A percentile compares a stretch with the other conserved stretches of the same genome.
These are phyloP conservation scores for Tupaia chinensis DNA, from an alignment of 2,113 vertebrate species.

Conservation along the genomic window DNA sequence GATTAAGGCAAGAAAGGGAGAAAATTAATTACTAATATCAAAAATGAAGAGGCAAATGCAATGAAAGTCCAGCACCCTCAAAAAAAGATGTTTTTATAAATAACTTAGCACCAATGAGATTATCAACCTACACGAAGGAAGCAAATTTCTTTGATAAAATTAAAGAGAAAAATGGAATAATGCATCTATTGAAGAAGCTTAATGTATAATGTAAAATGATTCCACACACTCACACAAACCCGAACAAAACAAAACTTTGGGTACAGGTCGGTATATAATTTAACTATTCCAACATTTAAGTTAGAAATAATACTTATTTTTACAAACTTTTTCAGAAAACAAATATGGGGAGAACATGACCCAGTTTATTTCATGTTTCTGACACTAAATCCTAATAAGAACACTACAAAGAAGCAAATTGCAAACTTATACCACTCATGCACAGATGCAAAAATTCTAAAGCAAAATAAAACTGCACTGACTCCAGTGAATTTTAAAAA, in stretches of 20 bases:
- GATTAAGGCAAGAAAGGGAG: neutral
- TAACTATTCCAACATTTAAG: neutral
- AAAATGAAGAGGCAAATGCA: neutral
- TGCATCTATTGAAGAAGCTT: neutral
- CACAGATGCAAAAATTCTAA: neutral
- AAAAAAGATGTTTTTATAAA: neutral
- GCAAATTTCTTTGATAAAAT: neutral
- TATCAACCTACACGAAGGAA: neutral
- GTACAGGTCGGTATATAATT: neutral
- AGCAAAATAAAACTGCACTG: neutral
- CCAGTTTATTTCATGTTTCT: neutral
- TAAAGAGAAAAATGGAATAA: neutral
- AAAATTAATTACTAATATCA: neutral
- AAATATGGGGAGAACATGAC: neutral
- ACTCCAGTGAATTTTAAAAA: neutral
- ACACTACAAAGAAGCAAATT: neutral
- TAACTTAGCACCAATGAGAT: neutral
- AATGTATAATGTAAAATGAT: neutral
- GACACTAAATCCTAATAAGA: neutral
- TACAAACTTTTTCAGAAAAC: neutral
- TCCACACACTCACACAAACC: neutral
- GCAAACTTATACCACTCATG: neutral
- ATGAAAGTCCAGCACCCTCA: neutral
- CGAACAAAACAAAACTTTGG: neutral
- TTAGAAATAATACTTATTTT: neutral